phyloP scores from a whole-genome alignment of 2,113 vertebrate genomes.

The Ivindomyrus marchei region DNA sequence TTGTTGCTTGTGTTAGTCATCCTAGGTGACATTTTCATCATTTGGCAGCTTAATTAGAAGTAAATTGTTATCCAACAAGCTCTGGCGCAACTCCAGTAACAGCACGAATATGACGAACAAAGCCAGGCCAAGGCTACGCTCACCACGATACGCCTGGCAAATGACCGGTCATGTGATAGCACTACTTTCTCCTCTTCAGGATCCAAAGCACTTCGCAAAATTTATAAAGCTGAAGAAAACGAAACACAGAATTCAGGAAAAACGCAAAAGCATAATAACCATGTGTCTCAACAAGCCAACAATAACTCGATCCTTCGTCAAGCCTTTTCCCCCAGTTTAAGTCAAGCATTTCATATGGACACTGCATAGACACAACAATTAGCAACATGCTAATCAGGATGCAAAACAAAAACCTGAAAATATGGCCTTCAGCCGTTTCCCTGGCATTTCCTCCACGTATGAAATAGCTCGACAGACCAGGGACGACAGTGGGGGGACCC shows the following conservation, averaged over 20 bases:
- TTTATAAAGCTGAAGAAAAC: conserved; percentile 28
- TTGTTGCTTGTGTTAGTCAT: conserved; percentile 14
- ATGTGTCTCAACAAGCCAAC: conserved; percentile 32
- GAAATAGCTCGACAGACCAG: background rate
- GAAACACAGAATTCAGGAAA: conserved; percentile 18
- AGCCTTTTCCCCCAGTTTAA: conserved; percentile 32
- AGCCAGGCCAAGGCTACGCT: conserved; percentile 48
- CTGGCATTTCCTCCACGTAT: conserved; percentile 1
- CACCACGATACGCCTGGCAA: conserved; percentile 45
- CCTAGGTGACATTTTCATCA: conserved; percentile 33
- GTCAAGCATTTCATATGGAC: background rate
- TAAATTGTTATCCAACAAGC: conserved; percentile 36
- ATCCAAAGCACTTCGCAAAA: conserved; percentile 45
- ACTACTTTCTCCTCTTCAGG: conserved; percentile 36
- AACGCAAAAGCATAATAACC: conserved; percentile 27
- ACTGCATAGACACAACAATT: background rate
- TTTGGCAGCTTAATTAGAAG: conserved; percentile 37
- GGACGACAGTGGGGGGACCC: too few relatives aligned
- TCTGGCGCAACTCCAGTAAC: conserved; percentile 33
- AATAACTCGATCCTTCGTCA: conserved; percentile 39
- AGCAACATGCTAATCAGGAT: background rate
- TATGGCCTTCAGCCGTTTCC: background rate
- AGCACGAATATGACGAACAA: conserved; percentile 36
- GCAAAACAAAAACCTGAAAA: background rate
- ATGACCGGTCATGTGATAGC: conserved; percentile 48